Percentiles rank a stretch among this genome's conserved stretches.
Evolutionary conservation across 2,888 invertebrate species (phyloP).

Genomic region (Oxyteleia sp.): DNA sequence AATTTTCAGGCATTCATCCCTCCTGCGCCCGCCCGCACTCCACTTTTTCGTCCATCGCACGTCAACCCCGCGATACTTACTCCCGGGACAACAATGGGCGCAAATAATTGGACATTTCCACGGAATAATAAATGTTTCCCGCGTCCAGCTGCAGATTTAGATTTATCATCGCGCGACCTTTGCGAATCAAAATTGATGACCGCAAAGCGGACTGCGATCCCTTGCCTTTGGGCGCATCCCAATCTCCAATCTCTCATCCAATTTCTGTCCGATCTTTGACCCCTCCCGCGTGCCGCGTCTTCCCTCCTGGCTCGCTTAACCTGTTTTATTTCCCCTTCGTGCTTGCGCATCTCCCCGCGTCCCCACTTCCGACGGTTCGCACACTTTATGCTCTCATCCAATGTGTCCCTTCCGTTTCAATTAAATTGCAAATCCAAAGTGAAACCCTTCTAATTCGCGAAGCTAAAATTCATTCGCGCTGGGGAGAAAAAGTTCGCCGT

Average conservation of each 20-base stretch:
- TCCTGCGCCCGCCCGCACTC: not conserved
- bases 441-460: conserved; percentile 1
- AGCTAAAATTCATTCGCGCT: not conserved
- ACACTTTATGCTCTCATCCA: conserved; percentile 47
- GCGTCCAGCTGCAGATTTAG: conserved; percentile 38
- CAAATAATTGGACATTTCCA: conserved; percentile 66
- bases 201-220: conserved; percentile 19
- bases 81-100: conserved; percentile 42
- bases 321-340: conserved; percentile 24
- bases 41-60: not conserved
- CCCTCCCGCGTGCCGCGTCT: conserved; percentile 14
- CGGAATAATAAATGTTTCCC: conserved; percentile 62
- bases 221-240: conserved; percentile 31
- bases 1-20: conserved; percentile 14
- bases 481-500: conserved; percentile 8
- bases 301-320: conserved; percentile 36
- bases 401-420: conserved; percentile 65
- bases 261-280: conserved; percentile 33
- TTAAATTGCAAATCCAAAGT: not conserved
- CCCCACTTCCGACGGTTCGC: conserved; percentile 22
- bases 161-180: conserved; percentile 52
- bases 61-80: conserved; percentile 7
- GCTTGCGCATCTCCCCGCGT: conserved; percentile 4
- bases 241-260: conserved; percentile 50
- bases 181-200: conserved; percentile 69